These are phyloP conservation scores for Philereme transversata DNA, from an alignment of 2,888 invertebrate genomes.

Conservation along the genomic window DNA sequence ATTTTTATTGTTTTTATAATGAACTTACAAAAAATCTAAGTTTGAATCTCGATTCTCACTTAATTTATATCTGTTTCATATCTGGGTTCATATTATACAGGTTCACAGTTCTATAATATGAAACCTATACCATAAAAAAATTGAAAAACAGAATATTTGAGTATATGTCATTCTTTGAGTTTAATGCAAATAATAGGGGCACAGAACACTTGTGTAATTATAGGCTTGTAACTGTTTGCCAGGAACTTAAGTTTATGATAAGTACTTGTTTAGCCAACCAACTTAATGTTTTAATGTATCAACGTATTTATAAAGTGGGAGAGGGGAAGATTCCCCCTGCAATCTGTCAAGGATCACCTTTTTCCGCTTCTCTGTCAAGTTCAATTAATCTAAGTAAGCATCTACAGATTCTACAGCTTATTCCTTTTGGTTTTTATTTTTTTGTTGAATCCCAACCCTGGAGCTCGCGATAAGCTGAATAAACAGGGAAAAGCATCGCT, in stretches of 20 bases:
- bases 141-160: too few species aligned
- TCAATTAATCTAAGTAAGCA: slow-evolving; percentile 39
- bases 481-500: slow-evolving; percentile 33
- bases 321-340: slow-evolving; percentile 36
- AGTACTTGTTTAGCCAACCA: slow-evolving; percentile 13
- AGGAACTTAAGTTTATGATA: slow-evolving; percentile 9
- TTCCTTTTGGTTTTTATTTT: slow-evolving; percentile 31
- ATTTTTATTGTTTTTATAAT: too few species aligned
- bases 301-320: slow-evolving; percentile 30
- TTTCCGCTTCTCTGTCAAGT: slow-evolving; percentile 39
- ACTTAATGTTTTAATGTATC: slow-evolving; percentile 9
- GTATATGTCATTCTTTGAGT: too few species aligned
- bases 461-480: slow-evolving; percentile 30
- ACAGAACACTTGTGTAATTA: too few species aligned
- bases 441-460: slow-evolving; percentile 16
- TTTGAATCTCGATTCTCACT: too few species aligned
- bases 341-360: slow-evolving; percentile 41
- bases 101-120: too few species aligned
- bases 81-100: too few species aligned
- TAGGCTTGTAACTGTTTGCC: too few species aligned
- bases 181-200: too few species aligned
- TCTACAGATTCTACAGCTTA: slow-evolving; percentile 27
- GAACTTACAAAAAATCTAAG: too few species aligned
- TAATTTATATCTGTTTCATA: too few species aligned
- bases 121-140: too few species aligned